These are phyloP conservation scores for Caretta caretta DNA, from an alignment of 2,113 vertebrate species.

Conservation along the genomic window DNA sequence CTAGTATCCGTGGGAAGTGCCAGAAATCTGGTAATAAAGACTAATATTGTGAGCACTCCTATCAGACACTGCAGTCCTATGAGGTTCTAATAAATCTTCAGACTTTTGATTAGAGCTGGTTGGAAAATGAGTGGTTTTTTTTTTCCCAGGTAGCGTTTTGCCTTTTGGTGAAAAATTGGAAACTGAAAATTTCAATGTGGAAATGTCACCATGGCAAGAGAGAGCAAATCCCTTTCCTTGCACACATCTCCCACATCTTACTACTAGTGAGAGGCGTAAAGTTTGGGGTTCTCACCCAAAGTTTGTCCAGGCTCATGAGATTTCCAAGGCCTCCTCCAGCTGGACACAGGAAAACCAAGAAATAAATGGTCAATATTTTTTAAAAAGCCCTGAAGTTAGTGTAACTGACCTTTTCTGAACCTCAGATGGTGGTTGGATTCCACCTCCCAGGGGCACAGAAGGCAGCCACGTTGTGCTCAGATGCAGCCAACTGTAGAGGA, in stretches of 20 bases:
- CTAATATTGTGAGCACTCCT: background rate
- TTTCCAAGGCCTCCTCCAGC: background rate
- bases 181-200: background rate
- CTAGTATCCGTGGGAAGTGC: background rate
- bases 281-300: background rate
- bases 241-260: background rate
- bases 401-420: too few species aligned
- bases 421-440: background rate
- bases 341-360: background rate
- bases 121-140: background rate
- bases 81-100: background rate
- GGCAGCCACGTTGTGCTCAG: background rate
- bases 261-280: background rate
- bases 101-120: background rate
- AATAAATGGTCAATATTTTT: too few species aligned
- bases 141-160: background rate
- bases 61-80: background rate
- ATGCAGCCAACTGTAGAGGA: background rate
- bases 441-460: too few species aligned
- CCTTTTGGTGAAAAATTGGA: background rate
- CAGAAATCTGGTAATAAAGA: background rate
- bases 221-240: background rate
- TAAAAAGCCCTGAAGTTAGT: too few species aligned
- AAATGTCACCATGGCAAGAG: background rate
- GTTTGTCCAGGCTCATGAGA: background rate